Evolutionary conservation across 2,888 invertebrate genomes (phyloP), one percentile per base, ranked within the genome.

Genomic region (Micropterix aruncella): DNA sequence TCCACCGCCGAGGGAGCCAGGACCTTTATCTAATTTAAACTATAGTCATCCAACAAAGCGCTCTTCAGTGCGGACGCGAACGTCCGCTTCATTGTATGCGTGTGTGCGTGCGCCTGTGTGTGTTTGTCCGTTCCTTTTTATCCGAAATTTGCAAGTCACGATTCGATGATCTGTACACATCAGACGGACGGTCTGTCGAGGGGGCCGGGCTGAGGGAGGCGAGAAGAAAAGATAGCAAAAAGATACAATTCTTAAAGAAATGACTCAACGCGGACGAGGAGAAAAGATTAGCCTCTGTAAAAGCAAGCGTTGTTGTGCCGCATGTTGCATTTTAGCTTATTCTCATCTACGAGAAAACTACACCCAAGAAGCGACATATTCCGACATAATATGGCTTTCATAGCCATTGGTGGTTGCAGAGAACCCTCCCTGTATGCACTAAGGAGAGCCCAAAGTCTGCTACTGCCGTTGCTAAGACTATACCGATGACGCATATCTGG

Each of bases 61-160:
- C 47, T 46, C 47, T 49, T 47, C 47, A 47, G 47, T 47, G 44
- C 43, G 45, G 45, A 46, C 47, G 47, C 46, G 49, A 45, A 42
- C 40, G 43, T 44, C 27, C 44, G 47, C 48, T 27, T 27, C 27
- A 12, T 12, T 12, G 27, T 27, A 49, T 46, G 47, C 18, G 44
- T 16, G 43, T 38, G 19, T 14, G 44, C 38, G 41, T 43, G 14
- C 16, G 37, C 43, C 38, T 39, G 18, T 43, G 48, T 40, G 40
- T 45, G 48, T 43, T 46, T 14, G 37, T 40, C 38, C 18, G 36
- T 15, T 27, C 37, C 42, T 48, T 45, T 46, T 45, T 47, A 41
- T 41, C 47, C 46, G 44, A 49, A 49, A 40, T 37, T 45, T 19
- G 44, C 49, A 41, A 48, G 50, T 50, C 50, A 50, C 45, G 38